phyloP scores from a whole-genome alignment of 1,140 invertebrate species.

The Rhagoletis pomonella region DNA sequence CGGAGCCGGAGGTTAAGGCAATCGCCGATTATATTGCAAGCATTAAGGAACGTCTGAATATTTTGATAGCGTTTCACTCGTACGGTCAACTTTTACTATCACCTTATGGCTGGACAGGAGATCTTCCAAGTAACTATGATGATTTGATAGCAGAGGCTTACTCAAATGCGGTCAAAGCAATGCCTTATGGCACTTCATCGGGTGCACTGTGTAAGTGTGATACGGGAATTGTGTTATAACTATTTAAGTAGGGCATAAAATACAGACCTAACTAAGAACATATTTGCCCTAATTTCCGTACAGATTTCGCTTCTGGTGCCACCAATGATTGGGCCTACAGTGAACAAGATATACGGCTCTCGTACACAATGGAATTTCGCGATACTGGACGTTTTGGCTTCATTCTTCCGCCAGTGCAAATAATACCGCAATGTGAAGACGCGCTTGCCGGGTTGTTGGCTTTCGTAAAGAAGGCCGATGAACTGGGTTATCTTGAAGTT shows the following conservation, averaged over 20 bases:
- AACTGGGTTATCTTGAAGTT: conserved; percentile 61
- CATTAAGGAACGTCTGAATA: conserved; percentile 74
- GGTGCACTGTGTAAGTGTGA: conserved; percentile 77
- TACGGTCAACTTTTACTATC: conserved; percentile 75
- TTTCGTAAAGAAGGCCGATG: conserved; percentile 77
- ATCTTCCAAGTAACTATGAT: conserved; percentile 75
- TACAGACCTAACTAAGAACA: too few relatives aligned
- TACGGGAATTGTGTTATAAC: too few relatives aligned
- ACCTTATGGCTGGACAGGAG: conserved; percentile 76
- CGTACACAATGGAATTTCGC: conserved; percentile 78
- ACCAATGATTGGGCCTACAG: conserved; percentile 82
- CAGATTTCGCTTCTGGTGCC: conserved; percentile 76
- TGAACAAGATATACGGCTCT: conserved; percentile 77
- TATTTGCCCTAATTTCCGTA: neutral
- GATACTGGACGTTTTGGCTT: conserved; percentile 92
- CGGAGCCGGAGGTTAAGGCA: conserved; percentile 83
- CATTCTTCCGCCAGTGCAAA: conserved; percentile 88
- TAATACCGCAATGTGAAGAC: conserved; percentile 87
- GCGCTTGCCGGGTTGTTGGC: conserved; percentile 86
- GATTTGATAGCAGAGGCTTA: conserved; percentile 75
- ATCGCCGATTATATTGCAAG: conserved; percentile 77
- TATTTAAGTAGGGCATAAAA: too few relatives aligned
- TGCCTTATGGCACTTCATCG: conserved; percentile 76
- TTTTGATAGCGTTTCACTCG: conserved; percentile 77
- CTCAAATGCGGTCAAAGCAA: conserved; percentile 72